phyloP scores from a whole-genome alignment of 2,888 invertebrate genomes.

The Lamproptera curius region DNA sequence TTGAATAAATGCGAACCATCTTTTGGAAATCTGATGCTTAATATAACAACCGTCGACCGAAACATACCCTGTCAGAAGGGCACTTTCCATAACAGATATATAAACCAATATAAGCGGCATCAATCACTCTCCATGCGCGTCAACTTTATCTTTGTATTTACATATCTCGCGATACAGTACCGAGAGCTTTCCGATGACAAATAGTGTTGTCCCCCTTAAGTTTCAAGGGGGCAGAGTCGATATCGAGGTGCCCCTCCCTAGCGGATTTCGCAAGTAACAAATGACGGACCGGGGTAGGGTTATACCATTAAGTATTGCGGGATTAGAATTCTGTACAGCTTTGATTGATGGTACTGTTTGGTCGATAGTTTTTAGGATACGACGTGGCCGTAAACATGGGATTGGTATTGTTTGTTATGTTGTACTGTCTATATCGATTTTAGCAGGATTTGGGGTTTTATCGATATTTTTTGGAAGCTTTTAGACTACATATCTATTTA shows the following conservation, averaged over 20 bases:
- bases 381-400: neutral
- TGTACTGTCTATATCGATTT: too few relatives aligned
- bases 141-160: slow-evolving; percentile 23
- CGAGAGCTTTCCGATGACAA: slow-evolving; percentile 72
- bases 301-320: slow-evolving; percentile 43
- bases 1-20: too few relatives aligned
- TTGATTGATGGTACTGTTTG: slow-evolving; percentile 50
- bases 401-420: neutral
- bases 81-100: neutral
- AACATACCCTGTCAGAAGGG: too few relatives aligned
- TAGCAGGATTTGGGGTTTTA: too few relatives aligned
- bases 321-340: slow-evolving; percentile 37
- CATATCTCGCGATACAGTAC: slow-evolving; percentile 37
- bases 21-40: too few relatives aligned
- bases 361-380: slow-evolving; percentile 22
- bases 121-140: slow-evolving; percentile 15
- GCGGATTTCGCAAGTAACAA: slow-evolving; percentile 59
- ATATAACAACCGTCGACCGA: too few relatives aligned
- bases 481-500: too few relatives aligned
- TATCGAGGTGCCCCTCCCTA: slow-evolving; percentile 53
- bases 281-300: slow-evolving; percentile 70
- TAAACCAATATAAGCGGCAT: slow-evolving; percentile 1
- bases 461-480: too few relatives aligned
- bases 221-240: slow-evolving; percentile 71
- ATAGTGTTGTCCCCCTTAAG: slow-evolving; percentile 62